phyloP scores from a whole-genome alignment of 1,140 invertebrate genomes.

The Uloborus diversus region DNA sequence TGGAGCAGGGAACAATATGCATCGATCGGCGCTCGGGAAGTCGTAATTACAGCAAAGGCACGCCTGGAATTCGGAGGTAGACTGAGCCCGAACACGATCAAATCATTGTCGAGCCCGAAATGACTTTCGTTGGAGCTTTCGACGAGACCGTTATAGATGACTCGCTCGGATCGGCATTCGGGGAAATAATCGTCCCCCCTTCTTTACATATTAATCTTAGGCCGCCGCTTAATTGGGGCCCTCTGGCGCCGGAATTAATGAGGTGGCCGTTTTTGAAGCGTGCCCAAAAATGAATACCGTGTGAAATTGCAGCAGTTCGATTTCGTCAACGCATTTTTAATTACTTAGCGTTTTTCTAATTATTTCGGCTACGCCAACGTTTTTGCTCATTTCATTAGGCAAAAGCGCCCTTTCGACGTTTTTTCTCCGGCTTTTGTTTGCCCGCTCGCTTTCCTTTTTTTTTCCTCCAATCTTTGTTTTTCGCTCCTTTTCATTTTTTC shows the following conservation, averaged over 20 bases:
- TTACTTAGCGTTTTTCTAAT: constrained; percentile 44
- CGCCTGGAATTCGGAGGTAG: constrained; percentile 38
- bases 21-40: constrained; percentile 12
- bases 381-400: constrained; percentile 45
- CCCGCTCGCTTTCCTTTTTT: too few relatives aligned
- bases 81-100: constrained; percentile 1
- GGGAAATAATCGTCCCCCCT: constrained; percentile 26
- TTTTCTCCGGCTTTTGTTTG: constrained; percentile 14
- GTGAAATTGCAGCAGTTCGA: constrained; percentile 33
- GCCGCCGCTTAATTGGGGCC: constrained; percentile 26
- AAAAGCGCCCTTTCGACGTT: background rate
- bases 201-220: constrained; percentile 56
- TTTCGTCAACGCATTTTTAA: constrained; percentile 37
- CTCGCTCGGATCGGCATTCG: constrained; percentile 11
- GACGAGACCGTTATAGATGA: constrained; percentile 29
- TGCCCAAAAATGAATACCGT: constrained; percentile 28
- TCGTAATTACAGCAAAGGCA: constrained; percentile 38
- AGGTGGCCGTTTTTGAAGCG: constrained; percentile 13
- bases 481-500: background rate
- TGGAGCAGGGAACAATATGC: constrained; percentile 22
- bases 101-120: constrained; percentile 23
- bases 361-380: constrained; percentile 8
- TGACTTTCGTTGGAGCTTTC: background rate
- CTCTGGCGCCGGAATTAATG: background rate
- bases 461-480: background rate